Conservation (phyloP, 2,888 invertebrate genomes). For the Drosophila hamatofila region DNA sequence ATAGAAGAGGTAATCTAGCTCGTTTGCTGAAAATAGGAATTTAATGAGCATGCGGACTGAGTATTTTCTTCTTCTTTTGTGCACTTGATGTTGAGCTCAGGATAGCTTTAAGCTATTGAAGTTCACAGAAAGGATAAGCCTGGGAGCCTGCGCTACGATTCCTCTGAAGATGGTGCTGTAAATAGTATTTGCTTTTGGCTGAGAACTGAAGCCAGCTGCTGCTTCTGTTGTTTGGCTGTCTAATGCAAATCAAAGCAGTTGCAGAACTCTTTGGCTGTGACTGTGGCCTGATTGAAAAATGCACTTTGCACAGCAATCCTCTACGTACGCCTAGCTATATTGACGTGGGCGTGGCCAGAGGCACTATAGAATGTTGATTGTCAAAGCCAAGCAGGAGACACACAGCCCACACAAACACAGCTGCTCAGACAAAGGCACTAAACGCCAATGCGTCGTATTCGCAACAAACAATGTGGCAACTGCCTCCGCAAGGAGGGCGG, state of each 20-base stretch:
- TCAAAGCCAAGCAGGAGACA: constrained; percentile 38
- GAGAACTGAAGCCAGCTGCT: constrained; percentile 25
- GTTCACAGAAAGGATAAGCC: background rate
- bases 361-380: constrained; percentile 52
- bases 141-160: background rate
- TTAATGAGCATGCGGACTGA: constrained; percentile 16
- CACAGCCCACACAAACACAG: background rate
- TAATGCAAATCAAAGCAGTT: constrained; percentile 26
- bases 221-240: constrained; percentile 19
- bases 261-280: constrained; percentile 22
- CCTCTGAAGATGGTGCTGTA: constrained; percentile 13
- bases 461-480: constrained; percentile 60
- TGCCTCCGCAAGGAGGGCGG: constrained; percentile 7
- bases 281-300: constrained; percentile 41
- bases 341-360: constrained; percentile 35
- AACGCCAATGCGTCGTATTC: constrained; percentile 48
- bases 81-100: constrained; percentile 2
- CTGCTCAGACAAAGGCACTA: constrained; percentile 14
- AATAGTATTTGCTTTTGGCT: constrained; percentile 46
- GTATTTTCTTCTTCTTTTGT: constrained; percentile 15
- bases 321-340: constrained; percentile 17
- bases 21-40: constrained; percentile 7
- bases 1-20: background rate
- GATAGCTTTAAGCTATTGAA: background rate
- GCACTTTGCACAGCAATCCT: constrained; percentile 22